phyloP scores from a whole-genome alignment of 1,140 invertebrate genomes.

The Notospermus geniculatus region DNA sequence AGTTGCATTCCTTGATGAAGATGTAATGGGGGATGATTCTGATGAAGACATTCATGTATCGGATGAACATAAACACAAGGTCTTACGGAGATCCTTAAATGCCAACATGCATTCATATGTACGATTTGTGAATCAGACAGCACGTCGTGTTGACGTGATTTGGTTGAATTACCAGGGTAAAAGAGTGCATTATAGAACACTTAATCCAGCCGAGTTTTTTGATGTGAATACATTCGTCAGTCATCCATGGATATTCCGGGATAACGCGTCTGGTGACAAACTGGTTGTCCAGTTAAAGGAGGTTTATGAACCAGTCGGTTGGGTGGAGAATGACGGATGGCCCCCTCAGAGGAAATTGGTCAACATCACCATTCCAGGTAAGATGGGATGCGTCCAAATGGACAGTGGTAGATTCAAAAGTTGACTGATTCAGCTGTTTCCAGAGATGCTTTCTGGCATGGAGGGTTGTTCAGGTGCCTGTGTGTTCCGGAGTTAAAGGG shows the following conservation, averaged over 20 bases:
- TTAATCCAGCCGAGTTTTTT: slow-evolving; percentile 58
- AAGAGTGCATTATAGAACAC: slow-evolving; percentile 60
- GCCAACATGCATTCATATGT: slow-evolving; percentile 59
- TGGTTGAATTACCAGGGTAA: slow-evolving; percentile 73
- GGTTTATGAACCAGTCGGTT: slow-evolving; percentile 29
- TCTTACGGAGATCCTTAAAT: slow-evolving; percentile 15
- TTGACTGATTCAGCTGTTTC: not conserved
- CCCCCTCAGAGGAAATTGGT: slow-evolving; percentile 28
- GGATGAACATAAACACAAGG: slow-evolving; percentile 10
- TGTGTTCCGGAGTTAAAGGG: not conserved
- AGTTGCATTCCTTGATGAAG: too few species aligned
- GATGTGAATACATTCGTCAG: slow-evolving; percentile 70
- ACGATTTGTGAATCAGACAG: slow-evolving; percentile 69
- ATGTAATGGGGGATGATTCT: not conserved
- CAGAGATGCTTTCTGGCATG: not conserved
- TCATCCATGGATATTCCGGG: slow-evolving; percentile 73
- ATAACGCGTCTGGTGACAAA: slow-evolving; percentile 64
- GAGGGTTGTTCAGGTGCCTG: not conserved
- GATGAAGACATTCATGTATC: not conserved
- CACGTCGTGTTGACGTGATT: slow-evolving; percentile 64
- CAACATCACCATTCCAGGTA: slow-evolving; percentile 36
- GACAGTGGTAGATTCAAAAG: not conserved
- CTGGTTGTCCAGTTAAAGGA: slow-evolving; percentile 37
- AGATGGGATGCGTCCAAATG: not conserved
- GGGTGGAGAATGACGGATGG: slow-evolving; percentile 21